Percentiles rank a stretch among this genome's conserved stretches.
Evolutionary conservation across 2,888 invertebrate species (phyloP).

Genomic region (Epistrophella euchroma): DNA sequence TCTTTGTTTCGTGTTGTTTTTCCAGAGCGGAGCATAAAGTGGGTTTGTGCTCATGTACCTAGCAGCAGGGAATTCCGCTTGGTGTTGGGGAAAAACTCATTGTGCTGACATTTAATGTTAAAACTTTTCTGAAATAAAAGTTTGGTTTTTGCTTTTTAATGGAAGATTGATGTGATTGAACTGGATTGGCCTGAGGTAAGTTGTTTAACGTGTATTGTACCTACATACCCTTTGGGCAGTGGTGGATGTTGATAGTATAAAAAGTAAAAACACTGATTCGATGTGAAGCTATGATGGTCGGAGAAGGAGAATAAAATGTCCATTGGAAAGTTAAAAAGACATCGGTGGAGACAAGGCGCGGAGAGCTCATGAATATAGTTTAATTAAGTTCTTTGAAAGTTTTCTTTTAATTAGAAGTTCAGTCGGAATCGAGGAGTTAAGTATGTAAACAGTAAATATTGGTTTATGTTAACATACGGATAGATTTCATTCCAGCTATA

Average conservation of each 20-base stretch:
- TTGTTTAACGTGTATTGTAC: constrained; percentile 24
- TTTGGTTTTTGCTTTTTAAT: constrained; percentile 63
- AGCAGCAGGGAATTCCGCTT: not conserved
- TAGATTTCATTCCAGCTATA: too few relatives aligned
- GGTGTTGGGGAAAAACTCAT: constrained; percentile 30
- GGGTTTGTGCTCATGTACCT: not conserved
- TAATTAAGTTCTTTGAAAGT: constrained; percentile 65
- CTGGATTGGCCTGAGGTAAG: constrained; percentile 48
- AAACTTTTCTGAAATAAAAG: constrained; percentile 58
- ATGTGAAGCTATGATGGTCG: not conserved
- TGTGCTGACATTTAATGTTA: constrained; percentile 54
- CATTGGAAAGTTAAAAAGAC: constrained; percentile 54
- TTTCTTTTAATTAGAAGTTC: constrained; percentile 69
- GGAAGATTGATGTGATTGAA: constrained; percentile 70
- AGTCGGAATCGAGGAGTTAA: constrained; percentile 1
- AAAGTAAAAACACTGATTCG: constrained; percentile 23
- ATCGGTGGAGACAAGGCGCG: not conserved
- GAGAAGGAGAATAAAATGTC: constrained; percentile 23
- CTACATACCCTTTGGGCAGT: constrained; percentile 11
- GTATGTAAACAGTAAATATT: constrained; percentile 21
- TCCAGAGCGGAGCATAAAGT: not conserved
- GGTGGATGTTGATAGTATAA: constrained; percentile 20
- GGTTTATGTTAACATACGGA: not conserved
- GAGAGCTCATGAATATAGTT: constrained; percentile 55
- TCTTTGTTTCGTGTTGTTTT: constrained; percentile 3